These are phyloP conservation scores for Leptopilina clavipes DNA, from an alignment of 1,140 invertebrate genomes.

Conservation along the genomic window DNA sequence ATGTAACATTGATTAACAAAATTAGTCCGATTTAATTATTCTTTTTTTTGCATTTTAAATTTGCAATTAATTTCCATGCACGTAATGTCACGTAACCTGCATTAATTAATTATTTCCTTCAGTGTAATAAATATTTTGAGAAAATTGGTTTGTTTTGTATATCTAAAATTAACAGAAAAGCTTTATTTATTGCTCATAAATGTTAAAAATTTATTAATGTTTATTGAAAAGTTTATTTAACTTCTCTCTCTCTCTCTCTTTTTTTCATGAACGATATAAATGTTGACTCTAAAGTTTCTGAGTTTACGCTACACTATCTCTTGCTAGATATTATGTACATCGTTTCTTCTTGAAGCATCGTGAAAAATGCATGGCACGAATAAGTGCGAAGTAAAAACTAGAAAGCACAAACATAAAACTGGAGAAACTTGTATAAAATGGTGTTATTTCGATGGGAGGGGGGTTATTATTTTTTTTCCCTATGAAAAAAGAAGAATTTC, in stretches of 20 bases:
- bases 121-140: no score
- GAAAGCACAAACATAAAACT: background rate
- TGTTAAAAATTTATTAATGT: background rate
- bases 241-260: no score
- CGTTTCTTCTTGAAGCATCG: background rate
- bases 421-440: background rate
- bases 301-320: background rate
- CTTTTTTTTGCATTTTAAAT: no score
- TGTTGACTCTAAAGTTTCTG: background rate
- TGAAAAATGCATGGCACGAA: background rate
- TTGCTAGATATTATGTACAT: background rate
- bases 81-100: no score
- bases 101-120: no score
- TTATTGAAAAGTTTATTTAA: slow-evolving; percentile 3
- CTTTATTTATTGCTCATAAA: no score
- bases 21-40: background rate
- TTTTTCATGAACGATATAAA: background rate
- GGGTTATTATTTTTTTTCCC: background rate
- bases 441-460: no score
- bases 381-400: slow-evolving; percentile 14
- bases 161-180: no score
- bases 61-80: no score
- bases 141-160: no score
- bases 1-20: background rate
- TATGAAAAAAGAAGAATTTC: background rate